phyloP scores from a whole-genome alignment of 2,888 invertebrate genomes.

The Mellilla xanthometata region DNA sequence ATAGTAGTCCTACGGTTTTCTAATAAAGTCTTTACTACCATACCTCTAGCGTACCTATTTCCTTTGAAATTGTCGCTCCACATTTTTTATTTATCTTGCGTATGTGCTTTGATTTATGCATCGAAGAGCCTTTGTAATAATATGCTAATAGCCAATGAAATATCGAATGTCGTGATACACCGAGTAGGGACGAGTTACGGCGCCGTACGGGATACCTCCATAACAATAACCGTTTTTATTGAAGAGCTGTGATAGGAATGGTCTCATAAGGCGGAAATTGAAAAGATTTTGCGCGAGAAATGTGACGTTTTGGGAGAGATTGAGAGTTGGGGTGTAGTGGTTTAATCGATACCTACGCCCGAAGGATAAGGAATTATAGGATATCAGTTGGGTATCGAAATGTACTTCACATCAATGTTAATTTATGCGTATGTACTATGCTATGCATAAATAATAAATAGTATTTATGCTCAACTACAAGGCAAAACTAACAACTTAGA shows the following conservation, averaged over 20 bases:
- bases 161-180: conserved; percentile 9
- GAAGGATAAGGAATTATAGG: no score
- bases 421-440: no score
- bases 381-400: no score
- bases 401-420: no score
- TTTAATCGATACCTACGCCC: no score
- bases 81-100: conserved; percentile 26
- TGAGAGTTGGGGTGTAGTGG: neutral
- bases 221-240: conserved; percentile 9
- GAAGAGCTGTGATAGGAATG: conserved; percentile 8
- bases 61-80: conserved; percentile 27
- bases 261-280: neutral
- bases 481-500: no score
- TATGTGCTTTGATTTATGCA: conserved; percentile 28
- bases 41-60: conserved; percentile 21
- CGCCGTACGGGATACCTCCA: neutral
- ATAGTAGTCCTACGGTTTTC: no score
- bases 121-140: conserved; percentile 14
- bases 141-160: conserved; percentile 19
- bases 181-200: conserved; percentile 6
- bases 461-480: no score
- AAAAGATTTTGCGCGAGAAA: neutral
- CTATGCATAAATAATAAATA: no score
- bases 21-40: conserved; percentile 26
- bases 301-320: neutral